Conservation (phyloP, 2,797 vertebrate species). For the Parauchenoglanis punctatus region DNA sequence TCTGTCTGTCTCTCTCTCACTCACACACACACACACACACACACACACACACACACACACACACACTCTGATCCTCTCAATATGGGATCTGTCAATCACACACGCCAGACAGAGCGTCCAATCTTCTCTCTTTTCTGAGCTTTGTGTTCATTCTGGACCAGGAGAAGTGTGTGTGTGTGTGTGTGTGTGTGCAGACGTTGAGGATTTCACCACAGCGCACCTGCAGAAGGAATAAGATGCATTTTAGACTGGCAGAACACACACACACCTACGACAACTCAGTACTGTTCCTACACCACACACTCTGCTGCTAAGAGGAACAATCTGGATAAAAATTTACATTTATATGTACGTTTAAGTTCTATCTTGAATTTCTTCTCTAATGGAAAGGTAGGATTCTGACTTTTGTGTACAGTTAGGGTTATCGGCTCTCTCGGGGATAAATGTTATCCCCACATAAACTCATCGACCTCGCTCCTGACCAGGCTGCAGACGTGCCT, state of each 20-base stretch:
- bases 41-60: conserved; percentile 22
- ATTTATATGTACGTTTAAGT: no score
- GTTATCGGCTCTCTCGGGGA: no score
- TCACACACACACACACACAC: not conserved
- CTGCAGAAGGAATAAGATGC: conserved; percentile 51
- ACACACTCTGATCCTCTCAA: not conserved
- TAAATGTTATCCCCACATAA: no score
- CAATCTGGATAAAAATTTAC: conserved; percentile 3
- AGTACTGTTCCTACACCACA: conserved; percentile 35
- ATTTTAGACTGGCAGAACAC: conserved; percentile 42
- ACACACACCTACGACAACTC: not conserved
- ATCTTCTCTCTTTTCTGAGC: not conserved
- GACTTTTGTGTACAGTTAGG: no score
- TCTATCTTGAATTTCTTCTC: no score
- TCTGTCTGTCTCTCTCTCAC: conserved; percentile 36
- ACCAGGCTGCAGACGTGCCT: no score
- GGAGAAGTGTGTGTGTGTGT: not conserved
- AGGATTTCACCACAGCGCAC: conserved; percentile 60
- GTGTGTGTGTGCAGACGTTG: not conserved
- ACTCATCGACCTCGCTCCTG: no score
- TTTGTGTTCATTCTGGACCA: conserved; percentile 5
- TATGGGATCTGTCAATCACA: conserved; percentile 1
- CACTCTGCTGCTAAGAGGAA: not conserved
- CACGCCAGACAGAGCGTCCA: not conserved
- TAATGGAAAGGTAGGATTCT: no score